A percentile compares a stretch with the other conserved stretches of the same genome.
phyloP scores from a whole-genome alignment of 1,140 invertebrate species.

The Brevipalpus yothersi region DNA sequence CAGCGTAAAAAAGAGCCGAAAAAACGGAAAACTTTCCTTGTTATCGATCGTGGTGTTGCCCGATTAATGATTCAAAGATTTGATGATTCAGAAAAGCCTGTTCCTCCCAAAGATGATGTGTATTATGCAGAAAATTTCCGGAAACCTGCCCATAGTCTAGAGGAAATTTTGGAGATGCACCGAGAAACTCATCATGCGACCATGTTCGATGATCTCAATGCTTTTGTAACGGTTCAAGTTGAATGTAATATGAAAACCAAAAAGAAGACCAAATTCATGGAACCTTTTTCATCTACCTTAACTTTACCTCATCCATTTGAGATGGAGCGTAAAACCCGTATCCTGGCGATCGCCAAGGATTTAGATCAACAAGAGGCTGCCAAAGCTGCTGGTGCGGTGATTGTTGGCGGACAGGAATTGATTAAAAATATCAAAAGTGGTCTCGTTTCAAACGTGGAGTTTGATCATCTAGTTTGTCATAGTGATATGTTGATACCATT shows the following conservation, averaged over 20 bases:
- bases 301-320: constrained; percentile 10
- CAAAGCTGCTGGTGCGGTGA: constrained; percentile 11
- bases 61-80: neutral
- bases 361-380: constrained; percentile 10
- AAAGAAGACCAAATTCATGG: constrained; percentile 19
- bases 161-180: constrained; percentile 42
- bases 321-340: constrained; percentile 4
- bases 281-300: constrained; percentile 7
- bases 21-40: neutral
- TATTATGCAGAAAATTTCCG: constrained; percentile 7
- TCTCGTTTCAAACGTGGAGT: constrained; percentile 35
- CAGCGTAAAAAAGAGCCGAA: neutral
- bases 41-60: neutral
- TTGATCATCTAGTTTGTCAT: constrained; percentile 43
- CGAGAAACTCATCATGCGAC: constrained; percentile 47
- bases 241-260: constrained; percentile 43
- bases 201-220: constrained; percentile 40
- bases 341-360: constrained; percentile 10
- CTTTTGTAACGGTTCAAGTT: constrained; percentile 32
- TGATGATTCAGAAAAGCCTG: neutral
- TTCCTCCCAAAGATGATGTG: constrained; percentile 9
- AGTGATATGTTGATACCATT: constrained; percentile 47
- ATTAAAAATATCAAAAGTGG: constrained; percentile 28
- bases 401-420: constrained; percentile 9
- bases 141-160: constrained; percentile 26